Percentiles rank a stretch among this genome's conserved stretches.
Conservation (phyloP, 2,797 vertebrate genomes). For the Eidolon dupreanum region DNA sequence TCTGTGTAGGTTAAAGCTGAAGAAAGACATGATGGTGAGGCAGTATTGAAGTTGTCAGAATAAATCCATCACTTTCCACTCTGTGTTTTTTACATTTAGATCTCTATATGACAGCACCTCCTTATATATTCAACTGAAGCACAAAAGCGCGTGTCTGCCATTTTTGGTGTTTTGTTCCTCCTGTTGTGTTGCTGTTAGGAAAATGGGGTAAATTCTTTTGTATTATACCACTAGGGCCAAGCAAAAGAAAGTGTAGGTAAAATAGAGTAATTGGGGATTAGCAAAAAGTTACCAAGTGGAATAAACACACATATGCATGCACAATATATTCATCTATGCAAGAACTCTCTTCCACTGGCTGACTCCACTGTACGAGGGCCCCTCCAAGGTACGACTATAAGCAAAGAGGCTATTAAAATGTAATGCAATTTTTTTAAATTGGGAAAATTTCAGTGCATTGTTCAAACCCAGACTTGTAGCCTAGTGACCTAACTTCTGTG, state of each 20-base stretch:
- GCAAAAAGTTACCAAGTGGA: background rate
- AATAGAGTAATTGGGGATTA: background rate
- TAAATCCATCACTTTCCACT: background rate
- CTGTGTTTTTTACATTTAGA: fast-evolving
- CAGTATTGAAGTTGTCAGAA: too few relatives aligned
- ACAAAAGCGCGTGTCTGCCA: too few relatives aligned
- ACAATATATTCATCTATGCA: background rate
- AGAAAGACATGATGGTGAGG: fast-evolving
- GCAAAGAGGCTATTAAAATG: background rate
- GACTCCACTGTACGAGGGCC: too few relatives aligned
- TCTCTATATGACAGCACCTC: fast-evolving
- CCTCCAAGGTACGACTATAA: background rate
- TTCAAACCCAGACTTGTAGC: background rate
- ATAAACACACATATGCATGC: background rate
- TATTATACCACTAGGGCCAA: background rate
- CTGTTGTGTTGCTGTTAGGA: too few relatives aligned
- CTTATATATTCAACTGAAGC: fast-evolving
- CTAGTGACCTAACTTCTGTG: fast-evolving
- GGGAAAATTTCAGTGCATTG: background rate
- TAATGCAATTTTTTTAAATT: background rate
- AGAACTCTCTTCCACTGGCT: too few relatives aligned
- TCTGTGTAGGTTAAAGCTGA: background rate
- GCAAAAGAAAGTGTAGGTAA: fast-evolving
- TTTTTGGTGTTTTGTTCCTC: fast-evolving
- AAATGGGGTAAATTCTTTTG: background rate